Evolutionary conservation across 2,113 vertebrate genomes (phyloP).

Genomic region (Cyprinodon brontotheroides): DNA sequence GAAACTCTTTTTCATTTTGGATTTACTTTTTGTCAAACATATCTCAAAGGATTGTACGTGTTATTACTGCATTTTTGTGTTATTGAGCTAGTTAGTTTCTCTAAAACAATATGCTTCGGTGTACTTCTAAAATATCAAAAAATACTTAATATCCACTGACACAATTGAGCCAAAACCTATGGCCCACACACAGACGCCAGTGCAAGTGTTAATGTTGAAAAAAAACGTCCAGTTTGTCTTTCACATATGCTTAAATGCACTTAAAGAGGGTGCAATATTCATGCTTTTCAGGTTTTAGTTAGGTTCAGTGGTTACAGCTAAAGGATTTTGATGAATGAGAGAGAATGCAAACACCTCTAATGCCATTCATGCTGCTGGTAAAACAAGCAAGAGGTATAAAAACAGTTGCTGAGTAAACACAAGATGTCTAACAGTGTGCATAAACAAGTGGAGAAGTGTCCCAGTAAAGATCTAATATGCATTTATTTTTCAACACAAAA

Average conservation of each 20-base stretch:
- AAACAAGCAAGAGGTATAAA: slow-evolving; percentile 31
- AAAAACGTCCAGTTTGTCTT: slow-evolving; percentile 11
- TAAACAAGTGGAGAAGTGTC: not conserved
- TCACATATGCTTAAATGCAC: slow-evolving; percentile 1
- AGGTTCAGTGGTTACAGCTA: slow-evolving; percentile 55
- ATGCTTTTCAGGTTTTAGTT: not conserved
- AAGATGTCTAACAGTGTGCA: not conserved
- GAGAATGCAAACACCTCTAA: slow-evolving; percentile 35
- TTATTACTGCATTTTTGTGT: slow-evolving; percentile 23
- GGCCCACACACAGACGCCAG: slow-evolving; percentile 15
- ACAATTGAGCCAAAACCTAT: slow-evolving; percentile 13
- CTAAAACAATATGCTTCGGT: slow-evolving; percentile 35
- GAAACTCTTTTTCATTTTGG: not conserved
- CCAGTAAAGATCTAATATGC: not conserved
- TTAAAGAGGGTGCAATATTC: slow-evolving; percentile 32
- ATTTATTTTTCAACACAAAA: not conserved
- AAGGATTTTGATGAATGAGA: slow-evolving; percentile 62
- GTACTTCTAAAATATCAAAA: slow-evolving; percentile 33
- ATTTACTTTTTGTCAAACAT: not conserved
- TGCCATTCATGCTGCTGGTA: slow-evolving; percentile 35
- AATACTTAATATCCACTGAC: slow-evolving; percentile 26
- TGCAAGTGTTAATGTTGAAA: slow-evolving; percentile 4
- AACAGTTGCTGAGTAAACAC: slow-evolving; percentile 10
- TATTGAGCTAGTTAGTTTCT: not conserved
- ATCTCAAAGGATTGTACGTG: not conserved